phyloP scores from a whole-genome alignment of 2,888 invertebrate genomes.

The Tillus elongatus region DNA sequence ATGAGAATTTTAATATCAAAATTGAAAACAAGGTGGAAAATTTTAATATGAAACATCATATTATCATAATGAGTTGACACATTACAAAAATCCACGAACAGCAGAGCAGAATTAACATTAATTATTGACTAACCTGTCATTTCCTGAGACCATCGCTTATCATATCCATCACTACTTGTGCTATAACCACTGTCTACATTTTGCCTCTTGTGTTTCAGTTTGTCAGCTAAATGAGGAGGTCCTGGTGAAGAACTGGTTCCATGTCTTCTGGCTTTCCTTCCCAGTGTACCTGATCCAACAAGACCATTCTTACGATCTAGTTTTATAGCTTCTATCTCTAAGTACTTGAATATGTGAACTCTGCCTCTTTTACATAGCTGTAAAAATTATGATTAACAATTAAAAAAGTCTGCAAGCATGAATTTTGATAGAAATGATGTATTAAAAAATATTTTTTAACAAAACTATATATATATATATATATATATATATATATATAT shows the following conservation, averaged over 20 bases:
- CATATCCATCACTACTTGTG: constrained; percentile 72
- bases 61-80: too few species aligned
- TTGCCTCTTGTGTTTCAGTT: constrained; percentile 53
- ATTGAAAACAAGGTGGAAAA: background rate
- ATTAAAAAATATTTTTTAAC: too few species aligned
- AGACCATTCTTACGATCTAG: constrained; percentile 47
- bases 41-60: constrained; percentile 5
- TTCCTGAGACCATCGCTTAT: constrained; percentile 79
- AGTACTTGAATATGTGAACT: constrained; percentile 90
- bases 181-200: constrained; percentile 86
- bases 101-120: too few species aligned
- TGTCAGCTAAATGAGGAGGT: constrained; percentile 36
- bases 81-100: too few species aligned
- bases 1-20: background rate
- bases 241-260: constrained; percentile 43
- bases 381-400: constrained; percentile 23
- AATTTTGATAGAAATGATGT: too few species aligned
- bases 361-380: constrained; percentile 86
- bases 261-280: constrained; percentile 44
- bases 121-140: constrained; percentile 42
- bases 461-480: too few species aligned
- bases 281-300: constrained; percentile 42
- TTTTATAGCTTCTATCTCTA: constrained; percentile 80
- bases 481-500: too few species aligned
- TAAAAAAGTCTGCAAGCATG: background rate